Percentiles rank a stretch among this genome's conserved stretches.
Evolutionary conservation across 2,113 vertebrate genomes (phyloP).

Genomic region (Sphaerodactylus townsendi): DNA sequence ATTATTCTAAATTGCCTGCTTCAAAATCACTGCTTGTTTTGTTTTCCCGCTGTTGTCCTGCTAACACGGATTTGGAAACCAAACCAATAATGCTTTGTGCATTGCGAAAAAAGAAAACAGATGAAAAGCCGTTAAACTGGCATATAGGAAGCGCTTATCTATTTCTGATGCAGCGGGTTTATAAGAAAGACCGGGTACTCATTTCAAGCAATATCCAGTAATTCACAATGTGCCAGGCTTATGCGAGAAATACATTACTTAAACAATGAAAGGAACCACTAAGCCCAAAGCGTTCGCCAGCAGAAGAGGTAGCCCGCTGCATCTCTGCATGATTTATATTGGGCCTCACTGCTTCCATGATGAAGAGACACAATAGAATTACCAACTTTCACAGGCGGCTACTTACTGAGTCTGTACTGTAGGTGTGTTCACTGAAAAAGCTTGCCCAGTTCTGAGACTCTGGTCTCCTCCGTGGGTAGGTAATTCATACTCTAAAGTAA

Average conservation of each 20-base stretch:
- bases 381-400: background rate
- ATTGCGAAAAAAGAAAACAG: background rate
- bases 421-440: background rate
- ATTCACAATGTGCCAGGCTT: background rate
- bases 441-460: background rate
- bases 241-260: background rate
- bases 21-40: background rate
- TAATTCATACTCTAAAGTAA: too few species aligned
- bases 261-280: background rate
- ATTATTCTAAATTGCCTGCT: background rate
- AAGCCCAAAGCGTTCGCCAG: background rate
- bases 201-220: background rate
- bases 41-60: background rate
- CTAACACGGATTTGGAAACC: background rate
- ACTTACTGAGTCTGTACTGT: background rate
- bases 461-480: too few species aligned
- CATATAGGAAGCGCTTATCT: background rate
- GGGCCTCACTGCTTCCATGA: background rate
- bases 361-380: background rate
- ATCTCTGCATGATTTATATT: background rate
- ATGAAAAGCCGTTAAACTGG: background rate
- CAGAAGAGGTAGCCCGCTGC: background rate
- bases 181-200: background rate
- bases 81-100: conserved; percentile 11
- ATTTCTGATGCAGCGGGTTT: background rate